Evolutionary conservation across 2,113 vertebrate species (phyloP).

Genomic region (Candoia aspera): DNA sequence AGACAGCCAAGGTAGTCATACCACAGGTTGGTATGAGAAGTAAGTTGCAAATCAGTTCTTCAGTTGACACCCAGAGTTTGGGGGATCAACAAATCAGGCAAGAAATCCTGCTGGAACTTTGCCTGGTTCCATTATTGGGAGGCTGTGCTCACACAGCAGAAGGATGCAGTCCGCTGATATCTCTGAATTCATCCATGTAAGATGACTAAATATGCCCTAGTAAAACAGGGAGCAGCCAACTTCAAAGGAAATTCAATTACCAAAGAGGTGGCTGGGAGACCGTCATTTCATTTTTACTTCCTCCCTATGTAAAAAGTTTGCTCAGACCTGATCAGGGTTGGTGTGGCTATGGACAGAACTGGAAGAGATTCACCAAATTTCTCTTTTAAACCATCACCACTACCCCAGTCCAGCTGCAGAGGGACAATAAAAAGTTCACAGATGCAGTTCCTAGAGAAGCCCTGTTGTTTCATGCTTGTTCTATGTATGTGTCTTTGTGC

Average conservation of each 20-base stretch:
- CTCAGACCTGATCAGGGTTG: neutral
- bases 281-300: neutral
- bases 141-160: neutral
- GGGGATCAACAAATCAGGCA: neutral
- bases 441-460: neutral
- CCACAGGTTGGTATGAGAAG: neutral
- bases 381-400: neutral
- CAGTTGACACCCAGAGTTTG: neutral
- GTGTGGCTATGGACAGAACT: neutral
- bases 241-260: neutral
- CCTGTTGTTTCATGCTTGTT: neutral
- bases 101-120: neutral
- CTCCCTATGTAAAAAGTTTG: neutral
- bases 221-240: neutral
- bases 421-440: neutral
- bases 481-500: no score
- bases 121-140: neutral
- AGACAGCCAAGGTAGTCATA: neutral
- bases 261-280: neutral
- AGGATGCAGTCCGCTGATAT: neutral
- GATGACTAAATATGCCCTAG: neutral
- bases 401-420: neutral
- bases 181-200: neutral
- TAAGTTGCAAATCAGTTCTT: neutral
- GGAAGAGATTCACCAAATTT: neutral